phyloP scores from a whole-genome alignment of 30 jellyfish, hydroid and myxozoan species.

The Sanderia malayensis region DNA sequence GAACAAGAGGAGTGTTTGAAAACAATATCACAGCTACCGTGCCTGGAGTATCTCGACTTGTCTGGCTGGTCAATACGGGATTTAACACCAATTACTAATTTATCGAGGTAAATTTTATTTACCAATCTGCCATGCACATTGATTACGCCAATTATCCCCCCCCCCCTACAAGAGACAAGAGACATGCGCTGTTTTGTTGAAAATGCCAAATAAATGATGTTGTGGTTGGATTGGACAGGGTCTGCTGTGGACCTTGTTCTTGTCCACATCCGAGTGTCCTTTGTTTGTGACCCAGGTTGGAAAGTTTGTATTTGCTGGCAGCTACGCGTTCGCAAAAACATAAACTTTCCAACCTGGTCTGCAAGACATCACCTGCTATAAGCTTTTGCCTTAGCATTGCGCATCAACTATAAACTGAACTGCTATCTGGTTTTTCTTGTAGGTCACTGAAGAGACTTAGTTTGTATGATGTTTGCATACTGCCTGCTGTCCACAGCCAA shows the following conservation, averaged over 20 bases:
- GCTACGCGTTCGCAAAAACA: no score
- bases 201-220: background rate
- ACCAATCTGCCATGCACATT: background rate
- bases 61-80: slow-evolving; percentile 25
- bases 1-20: slow-evolving; percentile 22
- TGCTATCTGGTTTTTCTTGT: background rate
- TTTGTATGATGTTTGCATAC: slow-evolving; percentile 23
- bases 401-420: no score
- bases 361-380: no score
- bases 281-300: no score
- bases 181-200: background rate
- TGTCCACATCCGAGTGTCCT: no score
- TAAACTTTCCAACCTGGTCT: no score
- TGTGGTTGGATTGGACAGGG: background rate
- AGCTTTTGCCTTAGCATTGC: no score
- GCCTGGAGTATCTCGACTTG: slow-evolving; percentile 58
- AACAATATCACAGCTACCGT: slow-evolving; percentile 26
- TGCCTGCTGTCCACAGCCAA: slow-evolving; percentile 7
- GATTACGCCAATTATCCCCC: background rate
- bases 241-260: no score
- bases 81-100: background rate
- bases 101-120: slow-evolving; percentile 5
- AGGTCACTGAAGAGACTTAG: slow-evolving; percentile 61
- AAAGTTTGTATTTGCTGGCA: no score
- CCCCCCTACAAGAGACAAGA: background rate